Conservation (phyloP, 1,140 invertebrate genomes). For the Ctenoplectra terminalis region DNA sequence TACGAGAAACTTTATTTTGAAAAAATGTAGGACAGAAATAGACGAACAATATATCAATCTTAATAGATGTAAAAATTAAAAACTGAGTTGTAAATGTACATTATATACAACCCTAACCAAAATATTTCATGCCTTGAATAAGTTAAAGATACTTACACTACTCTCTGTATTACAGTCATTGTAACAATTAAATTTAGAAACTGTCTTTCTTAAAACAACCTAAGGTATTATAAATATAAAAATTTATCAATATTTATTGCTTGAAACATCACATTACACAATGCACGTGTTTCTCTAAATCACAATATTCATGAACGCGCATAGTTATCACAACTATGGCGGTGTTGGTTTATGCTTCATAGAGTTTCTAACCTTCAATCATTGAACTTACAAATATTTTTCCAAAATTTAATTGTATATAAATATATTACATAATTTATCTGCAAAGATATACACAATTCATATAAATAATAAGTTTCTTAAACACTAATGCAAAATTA, state of each 20-base stretch:
- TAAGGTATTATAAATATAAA: not conserved
- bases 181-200: not conserved
- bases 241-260: not conserved
- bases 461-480: not conserved
- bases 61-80: slow-evolving; percentile 17
- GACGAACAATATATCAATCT: too few relatives aligned
- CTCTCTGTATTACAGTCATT: slow-evolving; percentile 80
- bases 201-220: not conserved
- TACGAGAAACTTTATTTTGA: not conserved
- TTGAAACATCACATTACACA: not conserved
- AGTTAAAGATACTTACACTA: slow-evolving; percentile 77
- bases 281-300: not conserved
- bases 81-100: not conserved
- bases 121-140: not conserved
- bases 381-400: too few relatives aligned
- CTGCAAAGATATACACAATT: too few relatives aligned
- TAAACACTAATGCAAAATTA: not conserved
- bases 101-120: slow-evolving; percentile 1
- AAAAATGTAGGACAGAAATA: not conserved
- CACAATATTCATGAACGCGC: too few relatives aligned
- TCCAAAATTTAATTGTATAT: too few relatives aligned
- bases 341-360: too few relatives aligned
- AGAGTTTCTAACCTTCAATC: too few relatives aligned
- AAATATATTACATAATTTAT: too few relatives aligned
- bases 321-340: too few relatives aligned